Evolutionary conservation across 2,113 vertebrate species (phyloP), one percentile per base, ranked within the genome.

Genomic region (Excalfactoria chinensis): DNA sequence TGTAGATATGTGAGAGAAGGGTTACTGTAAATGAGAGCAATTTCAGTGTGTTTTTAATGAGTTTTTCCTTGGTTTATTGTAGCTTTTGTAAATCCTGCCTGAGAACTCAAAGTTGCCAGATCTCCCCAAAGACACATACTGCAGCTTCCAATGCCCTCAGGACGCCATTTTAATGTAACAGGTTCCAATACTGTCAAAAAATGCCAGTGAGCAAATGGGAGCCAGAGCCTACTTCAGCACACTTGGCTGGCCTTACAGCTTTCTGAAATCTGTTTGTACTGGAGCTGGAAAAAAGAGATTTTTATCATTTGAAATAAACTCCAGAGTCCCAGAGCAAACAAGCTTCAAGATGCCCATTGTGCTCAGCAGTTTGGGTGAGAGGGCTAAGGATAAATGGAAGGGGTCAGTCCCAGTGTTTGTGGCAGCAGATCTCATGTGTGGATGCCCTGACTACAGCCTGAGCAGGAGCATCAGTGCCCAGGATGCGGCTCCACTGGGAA

Each of bases 51-150:
- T 83, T 89, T 97, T 94, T 96, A 97, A 97, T 86, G 86, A 97
- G 94, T 93, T 95, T 97, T 89, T 83, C 84, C 94, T 96, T 94
- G 92, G 86, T 96, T 98, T 96, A 90, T 94, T 92, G 94, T 34
- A 55, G 81, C 91, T 95, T 97, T 93, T 71, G 76, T 72, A 97
- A 96, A 97, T 75, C 92, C 95, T 90, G 86, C 70, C 40, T 56
- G 86, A 92, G 93, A 95, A 74, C 4, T 58, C 12, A 19, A 84
- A 82, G 51, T 76, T 97, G 97, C 97, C 97, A 95, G 32, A 82
- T 84, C 96, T 93, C 89, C 85, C 73, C 74, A 82, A 64, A 68
- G 96, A 77, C 18, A 10, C 85, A 30, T 6, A 28, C 58, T 68
- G 81, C 37, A 96, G 62, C 93, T 92, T 86, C 93, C 91, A 81